Base-by-base conservation (phyloP, 1,140 invertebrate species). In the Pogonomyrmex californicus region DNA sequence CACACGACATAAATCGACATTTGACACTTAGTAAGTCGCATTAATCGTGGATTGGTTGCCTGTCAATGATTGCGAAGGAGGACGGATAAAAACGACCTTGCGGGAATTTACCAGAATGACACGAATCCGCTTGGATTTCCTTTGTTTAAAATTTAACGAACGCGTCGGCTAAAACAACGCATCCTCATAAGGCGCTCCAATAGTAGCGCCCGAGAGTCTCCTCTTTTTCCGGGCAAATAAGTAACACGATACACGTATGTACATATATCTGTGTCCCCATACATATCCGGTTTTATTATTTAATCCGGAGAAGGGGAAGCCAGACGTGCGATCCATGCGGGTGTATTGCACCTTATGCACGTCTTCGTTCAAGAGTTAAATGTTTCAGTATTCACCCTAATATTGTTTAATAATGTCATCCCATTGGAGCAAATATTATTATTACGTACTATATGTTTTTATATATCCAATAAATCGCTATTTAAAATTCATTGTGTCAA, bases 161-260 rank as follows among this genome's bases (percentile, higher is more conserved):
- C 5, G 36, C 23, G 23, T 38, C 17, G 23, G 23, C 38, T 71
- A 70, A 81, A 81, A 68, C 63, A 68, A 30, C 51, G 78, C 49
- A 56, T 81, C n/a, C 78, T 58, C 38, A 49, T 81, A 81, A 70
- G 65, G 51, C 65, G 41, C 49, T 56, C 49, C 65, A 65, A 38
- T 38, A 81, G 65, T 81, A 54, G 51, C 82, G 76, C 60, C 23
- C 78, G 58, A 85, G 78, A 86, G 63, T 87, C 85, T 71, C 65
- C 88, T 81, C 76, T 79, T 89, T 85, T 88, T 89, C 87, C 83
- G 88, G 79, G 77, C 89, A 90, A 90, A 87, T 90, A 90, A 90
- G 88, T 90, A 90, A 90, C 89, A 85, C 88, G 88, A 90, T 83
- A 87, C 70, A 88, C 58, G 58, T 56, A 62, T 23, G 78, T 85